A percentile compares a stretch with the other conserved stretches of the same genome.
These are phyloP conservation scores for Hirundichthys speculiger DNA, from an alignment of 2,113 vertebrate species.

Conservation along the genomic window DNA sequence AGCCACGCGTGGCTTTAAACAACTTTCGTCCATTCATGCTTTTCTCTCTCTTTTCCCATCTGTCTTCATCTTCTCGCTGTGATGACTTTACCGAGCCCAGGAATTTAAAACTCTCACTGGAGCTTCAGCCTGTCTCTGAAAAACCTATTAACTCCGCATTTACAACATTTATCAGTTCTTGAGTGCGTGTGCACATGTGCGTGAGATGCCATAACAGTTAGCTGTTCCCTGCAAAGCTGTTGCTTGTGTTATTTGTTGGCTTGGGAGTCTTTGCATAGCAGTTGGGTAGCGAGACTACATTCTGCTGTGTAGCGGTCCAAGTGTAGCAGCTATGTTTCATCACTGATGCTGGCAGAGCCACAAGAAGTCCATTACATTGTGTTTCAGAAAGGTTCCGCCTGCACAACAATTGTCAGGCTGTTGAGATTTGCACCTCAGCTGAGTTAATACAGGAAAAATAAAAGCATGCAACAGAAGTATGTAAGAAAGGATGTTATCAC, in stretches of 20 bases:
- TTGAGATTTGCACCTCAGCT: constrained; percentile 1
- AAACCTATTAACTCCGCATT: constrained; percentile 79
- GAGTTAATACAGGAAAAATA: constrained; percentile 3
- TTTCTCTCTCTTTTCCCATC: constrained; percentile 21
- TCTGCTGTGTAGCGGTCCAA: constrained; percentile 6
- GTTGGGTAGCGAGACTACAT: neutral
- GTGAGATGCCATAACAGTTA: constrained; percentile 12
- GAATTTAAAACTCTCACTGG: constrained; percentile 82
- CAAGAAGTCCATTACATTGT: constrained; percentile 11
- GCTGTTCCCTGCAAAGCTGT: constrained; percentile 24
- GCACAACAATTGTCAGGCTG: neutral
- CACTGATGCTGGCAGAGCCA: neutral
- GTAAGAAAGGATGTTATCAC: constrained; percentile 16
- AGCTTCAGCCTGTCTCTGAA: constrained; percentile 76
- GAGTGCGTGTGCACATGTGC: constrained; percentile 19
- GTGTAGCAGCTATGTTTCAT: constrained; percentile 11
- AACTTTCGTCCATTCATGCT: constrained; percentile 14
- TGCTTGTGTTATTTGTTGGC: neutral
- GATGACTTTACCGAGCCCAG: constrained; percentile 79
- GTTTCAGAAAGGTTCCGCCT: constrained; percentile 5
- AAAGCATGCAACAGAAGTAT: neutral
- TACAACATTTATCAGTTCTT: constrained; percentile 60
- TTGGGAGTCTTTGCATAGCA: constrained; percentile 3
- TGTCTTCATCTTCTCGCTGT: constrained; percentile 54
- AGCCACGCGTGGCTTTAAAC: constrained; percentile 57